Evolutionary conservation across 2,113 vertebrate genomes (phyloP).

Genomic region (Poecilia latipinna): DNA sequence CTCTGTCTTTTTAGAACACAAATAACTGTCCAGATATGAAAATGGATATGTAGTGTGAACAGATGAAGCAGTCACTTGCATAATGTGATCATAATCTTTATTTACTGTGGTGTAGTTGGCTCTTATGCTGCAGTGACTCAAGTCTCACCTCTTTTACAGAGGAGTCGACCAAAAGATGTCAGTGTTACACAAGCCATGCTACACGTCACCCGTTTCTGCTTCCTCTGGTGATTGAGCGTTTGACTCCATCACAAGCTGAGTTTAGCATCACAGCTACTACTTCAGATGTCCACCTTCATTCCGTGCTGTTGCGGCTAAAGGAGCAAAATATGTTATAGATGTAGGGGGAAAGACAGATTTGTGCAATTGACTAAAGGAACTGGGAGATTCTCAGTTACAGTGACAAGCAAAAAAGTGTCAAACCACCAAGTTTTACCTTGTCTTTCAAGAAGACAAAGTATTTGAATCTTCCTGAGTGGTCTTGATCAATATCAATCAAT

Average conservation of each 20-base stretch:
- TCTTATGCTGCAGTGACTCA: background rate
- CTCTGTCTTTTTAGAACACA: conserved; percentile 13
- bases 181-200: conserved; percentile 73
- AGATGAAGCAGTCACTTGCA: conserved; percentile 39
- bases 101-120: conserved; percentile 16
- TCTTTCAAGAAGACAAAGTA: too few relatives aligned
- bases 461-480: too few relatives aligned
- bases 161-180: conserved; percentile 74
- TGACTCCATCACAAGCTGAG: background rate
- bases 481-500: too few relatives aligned
- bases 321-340: too few relatives aligned
- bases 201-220: background rate
- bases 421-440: too few relatives aligned
- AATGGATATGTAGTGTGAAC: conserved; percentile 17
- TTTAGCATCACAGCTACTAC: too few relatives aligned
- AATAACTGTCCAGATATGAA: conserved; percentile 15
- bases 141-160: background rate
- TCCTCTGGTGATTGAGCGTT: background rate
- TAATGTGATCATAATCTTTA: conserved; percentile 42
- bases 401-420: too few relatives aligned
- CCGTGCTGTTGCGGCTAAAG: too few relatives aligned
- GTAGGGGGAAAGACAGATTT: too few relatives aligned
- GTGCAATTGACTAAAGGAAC: too few relatives aligned
- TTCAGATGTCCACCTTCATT: too few relatives aligned
- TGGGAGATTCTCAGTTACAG: too few relatives aligned